Percentiles rank a stretch among this genome's conserved stretches.
These are phyloP conservation scores for Bergia sp. DNA, from an alignment of 92 coral and sea anemone genomes.

Conservation along the genomic window DNA sequence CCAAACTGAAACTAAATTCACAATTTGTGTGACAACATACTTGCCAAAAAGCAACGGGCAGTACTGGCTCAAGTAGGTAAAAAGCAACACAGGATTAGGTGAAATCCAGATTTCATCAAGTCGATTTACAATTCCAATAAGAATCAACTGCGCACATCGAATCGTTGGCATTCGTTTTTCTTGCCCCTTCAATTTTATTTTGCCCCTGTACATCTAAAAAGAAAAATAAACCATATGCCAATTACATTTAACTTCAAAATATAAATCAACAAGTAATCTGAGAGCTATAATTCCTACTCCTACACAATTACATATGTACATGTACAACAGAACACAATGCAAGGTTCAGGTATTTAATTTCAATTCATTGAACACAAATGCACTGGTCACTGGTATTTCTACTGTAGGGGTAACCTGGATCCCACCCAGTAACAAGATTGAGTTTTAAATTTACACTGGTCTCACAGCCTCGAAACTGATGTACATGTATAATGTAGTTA, in stretches of 20 bases:
- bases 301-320: too few relatives aligned
- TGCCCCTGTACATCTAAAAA: slow-evolving; percentile 50
- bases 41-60: slow-evolving; percentile 69
- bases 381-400: too few relatives aligned
- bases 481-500: too few relatives aligned
- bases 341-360: too few relatives aligned
- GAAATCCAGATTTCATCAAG: slow-evolving; percentile 96
- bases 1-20: neutral
- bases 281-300: too few relatives aligned
- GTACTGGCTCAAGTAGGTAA: slow-evolving; percentile 75
- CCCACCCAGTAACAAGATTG: too few relatives aligned
- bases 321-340: too few relatives aligned
- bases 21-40: slow-evolving; percentile 53
- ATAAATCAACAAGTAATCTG: neutral
- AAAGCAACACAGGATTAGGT: slow-evolving; percentile 70
- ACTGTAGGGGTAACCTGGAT: too few relatives aligned
- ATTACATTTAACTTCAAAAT: neutral
- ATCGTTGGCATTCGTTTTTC: slow-evolving; percentile 77
- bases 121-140: slow-evolving; percentile 77
- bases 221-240: neutral
- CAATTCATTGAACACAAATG: too few relatives aligned
- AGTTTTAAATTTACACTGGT: too few relatives aligned
- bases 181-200: slow-evolving; percentile 32
- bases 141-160: slow-evolving; percentile 76
- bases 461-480: too few relatives aligned